Conservation (phyloP, 2,797 vertebrate genomes). For the Miichthys miiuy region DNA sequence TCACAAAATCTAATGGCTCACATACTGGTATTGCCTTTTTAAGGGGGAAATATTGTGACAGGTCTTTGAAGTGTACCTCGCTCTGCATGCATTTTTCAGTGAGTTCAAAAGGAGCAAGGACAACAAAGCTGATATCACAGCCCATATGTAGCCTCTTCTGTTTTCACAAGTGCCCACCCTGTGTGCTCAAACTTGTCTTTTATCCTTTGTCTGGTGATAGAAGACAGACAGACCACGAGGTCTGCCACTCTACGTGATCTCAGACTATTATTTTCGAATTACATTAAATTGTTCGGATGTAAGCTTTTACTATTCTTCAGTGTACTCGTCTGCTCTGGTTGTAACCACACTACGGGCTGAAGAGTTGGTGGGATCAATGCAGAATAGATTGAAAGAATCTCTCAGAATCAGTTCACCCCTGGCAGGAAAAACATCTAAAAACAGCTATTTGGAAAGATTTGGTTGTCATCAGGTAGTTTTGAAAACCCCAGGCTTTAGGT, state of each 20-base stretch:
- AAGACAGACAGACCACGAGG: constrained; percentile 8
- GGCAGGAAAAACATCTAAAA: constrained; percentile 16
- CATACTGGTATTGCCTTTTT: constrained; percentile 24
- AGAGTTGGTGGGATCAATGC: constrained; percentile 31
- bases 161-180: constrained; percentile 50
- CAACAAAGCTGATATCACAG: constrained; percentile 68
- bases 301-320: neutral
- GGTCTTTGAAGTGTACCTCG: constrained; percentile 68
- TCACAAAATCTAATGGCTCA: constrained; percentile 55
- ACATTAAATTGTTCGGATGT: constrained; percentile 23
- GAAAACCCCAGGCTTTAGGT: constrained; percentile 41
- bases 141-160: constrained; percentile 35
- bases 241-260: constrained; percentile 28
- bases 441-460: constrained; percentile 46
- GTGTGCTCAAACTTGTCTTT: constrained; percentile 49
- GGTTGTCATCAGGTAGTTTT: constrained; percentile 52
- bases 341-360: constrained; percentile 26
- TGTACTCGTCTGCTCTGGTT: constrained; percentile 7
- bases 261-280: constrained; percentile 30
- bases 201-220: constrained; percentile 44
- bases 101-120: constrained; percentile 69
- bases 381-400: constrained; percentile 37
- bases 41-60: constrained; percentile 43
- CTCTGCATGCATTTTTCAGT: constrained; percentile 64
- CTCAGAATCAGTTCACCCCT: constrained; percentile 3